Evolutionary conservation across 2,888 invertebrate species (phyloP).

Genomic region (Drosophila siamana): DNA sequence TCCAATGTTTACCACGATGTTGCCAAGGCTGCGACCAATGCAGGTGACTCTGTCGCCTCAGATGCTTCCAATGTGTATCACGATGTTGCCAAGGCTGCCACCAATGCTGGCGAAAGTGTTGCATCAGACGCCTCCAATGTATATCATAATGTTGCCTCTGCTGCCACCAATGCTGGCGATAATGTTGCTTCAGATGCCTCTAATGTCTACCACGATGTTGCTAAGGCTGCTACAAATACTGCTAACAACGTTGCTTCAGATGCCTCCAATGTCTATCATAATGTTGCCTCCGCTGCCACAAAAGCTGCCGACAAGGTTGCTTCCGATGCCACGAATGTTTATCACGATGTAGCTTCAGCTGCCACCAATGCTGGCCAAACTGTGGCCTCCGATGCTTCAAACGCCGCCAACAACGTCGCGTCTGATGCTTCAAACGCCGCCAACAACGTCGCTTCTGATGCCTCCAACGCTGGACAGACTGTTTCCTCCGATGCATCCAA

Average conservation of each 20-base stretch:
- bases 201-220: not conserved
- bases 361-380: not conserved
- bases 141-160: not conserved
- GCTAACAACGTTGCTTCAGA: not conserved
- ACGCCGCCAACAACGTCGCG: constrained; percentile 18
- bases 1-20: not conserved
- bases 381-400: constrained; percentile 3
- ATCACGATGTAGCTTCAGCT: not conserved
- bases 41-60: not conserved
- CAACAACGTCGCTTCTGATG: not conserved
- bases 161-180: not conserved
- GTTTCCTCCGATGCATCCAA: constrained; percentile 5
- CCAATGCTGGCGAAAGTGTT: not conserved
- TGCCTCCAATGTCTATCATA: constrained; percentile 6
- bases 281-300: constrained; percentile 6
- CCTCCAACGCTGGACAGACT: not conserved
- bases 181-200: constrained; percentile 6
- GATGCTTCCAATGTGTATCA: constrained; percentile 5
- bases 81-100: constrained; percentile 17
- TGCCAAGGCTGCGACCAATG: not conserved
- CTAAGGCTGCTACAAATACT: constrained; percentile 3
- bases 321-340: not conserved
- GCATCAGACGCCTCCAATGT: constrained; percentile 3
- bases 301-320: not conserved
- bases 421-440: constrained; percentile 12